A percentile compares a stretch with the other conserved stretches of the same genome.
These are phyloP conservation scores for Erethizon dorsatum DNA, from an alignment of 2,797 vertebrate genomes.

Conservation along the genomic window DNA sequence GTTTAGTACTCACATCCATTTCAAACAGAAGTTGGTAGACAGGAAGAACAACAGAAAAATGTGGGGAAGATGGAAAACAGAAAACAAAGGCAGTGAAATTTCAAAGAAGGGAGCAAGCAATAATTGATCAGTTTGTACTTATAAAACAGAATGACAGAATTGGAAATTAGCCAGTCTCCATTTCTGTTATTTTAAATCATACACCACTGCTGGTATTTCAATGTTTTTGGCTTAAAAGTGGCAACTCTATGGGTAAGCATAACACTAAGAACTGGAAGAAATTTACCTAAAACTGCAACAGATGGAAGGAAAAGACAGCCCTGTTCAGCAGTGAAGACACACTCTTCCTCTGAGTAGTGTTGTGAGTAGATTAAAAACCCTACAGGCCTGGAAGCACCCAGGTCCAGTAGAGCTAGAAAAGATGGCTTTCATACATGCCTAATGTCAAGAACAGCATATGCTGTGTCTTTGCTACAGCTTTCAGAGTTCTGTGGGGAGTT, in stretches of 20 bases:
- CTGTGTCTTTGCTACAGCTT: background rate
- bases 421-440: background rate
- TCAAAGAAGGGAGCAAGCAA: background rate
- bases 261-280: constrained; percentile 41
- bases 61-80: background rate
- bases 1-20: background rate
- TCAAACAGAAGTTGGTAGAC: constrained; percentile 50
- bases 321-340: background rate
- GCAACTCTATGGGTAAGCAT: background rate
- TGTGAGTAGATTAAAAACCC: background rate
- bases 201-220: background rate
- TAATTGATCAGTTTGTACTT: background rate
- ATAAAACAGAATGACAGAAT: background rate
- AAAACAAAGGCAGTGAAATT: constrained; percentile 21
- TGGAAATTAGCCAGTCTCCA: background rate
- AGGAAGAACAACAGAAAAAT: background rate
- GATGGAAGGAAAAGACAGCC: background rate
- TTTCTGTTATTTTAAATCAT: constrained; percentile 29
- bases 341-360: background rate
- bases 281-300: constrained; percentile 5
- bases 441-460: background rate
- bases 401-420: background rate
- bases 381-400: background rate
- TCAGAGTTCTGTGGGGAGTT: background rate
- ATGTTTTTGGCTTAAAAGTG: constrained; percentile 19